Percentiles rank a stretch among this genome's conserved stretches.
These are phyloP conservation scores for Stenolophus ochropezus DNA, from an alignment of 2,888 invertebrate species.

Conservation along the genomic window DNA sequence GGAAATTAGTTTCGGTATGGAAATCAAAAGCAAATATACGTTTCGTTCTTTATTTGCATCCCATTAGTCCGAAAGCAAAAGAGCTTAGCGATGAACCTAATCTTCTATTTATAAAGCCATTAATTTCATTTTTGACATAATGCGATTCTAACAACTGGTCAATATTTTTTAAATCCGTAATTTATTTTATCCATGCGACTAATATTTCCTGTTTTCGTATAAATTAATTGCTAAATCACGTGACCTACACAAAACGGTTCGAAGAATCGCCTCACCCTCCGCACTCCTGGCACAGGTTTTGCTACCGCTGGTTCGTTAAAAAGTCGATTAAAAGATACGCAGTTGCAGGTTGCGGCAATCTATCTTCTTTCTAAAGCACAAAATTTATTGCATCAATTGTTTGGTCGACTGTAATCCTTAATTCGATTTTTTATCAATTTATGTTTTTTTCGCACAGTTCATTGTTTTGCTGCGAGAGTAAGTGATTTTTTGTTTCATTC, in stretches of 20 bases:
- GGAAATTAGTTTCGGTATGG: neutral
- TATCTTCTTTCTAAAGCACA: conserved; percentile 34
- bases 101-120: conserved; percentile 32
- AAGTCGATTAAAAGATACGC: conserved; percentile 49
- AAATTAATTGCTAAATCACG: conserved; percentile 54
- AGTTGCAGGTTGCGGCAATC: conserved; percentile 42
- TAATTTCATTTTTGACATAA: conserved; percentile 35
- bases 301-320: conserved; percentile 30
- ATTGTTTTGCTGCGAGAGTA: neutral
- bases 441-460: neutral
- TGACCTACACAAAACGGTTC: conserved; percentile 38
- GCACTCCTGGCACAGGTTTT: neutral
- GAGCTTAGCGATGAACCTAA: conserved; percentile 22
- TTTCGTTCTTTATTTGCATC: neutral
- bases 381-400: conserved; percentile 35
- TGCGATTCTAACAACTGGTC: conserved; percentile 42
- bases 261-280: conserved; percentile 4
- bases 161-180: conserved; percentile 50
- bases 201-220: conserved; percentile 41
- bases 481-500: neutral
- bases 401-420: conserved; percentile 9
- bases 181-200: conserved; percentile 44
- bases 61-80: neutral
- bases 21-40: conserved; percentile 5
- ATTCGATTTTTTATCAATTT: conserved; percentile 34